Conservation (phyloP, 2,113 vertebrate species). For the Clarias batrachus region DNA sequence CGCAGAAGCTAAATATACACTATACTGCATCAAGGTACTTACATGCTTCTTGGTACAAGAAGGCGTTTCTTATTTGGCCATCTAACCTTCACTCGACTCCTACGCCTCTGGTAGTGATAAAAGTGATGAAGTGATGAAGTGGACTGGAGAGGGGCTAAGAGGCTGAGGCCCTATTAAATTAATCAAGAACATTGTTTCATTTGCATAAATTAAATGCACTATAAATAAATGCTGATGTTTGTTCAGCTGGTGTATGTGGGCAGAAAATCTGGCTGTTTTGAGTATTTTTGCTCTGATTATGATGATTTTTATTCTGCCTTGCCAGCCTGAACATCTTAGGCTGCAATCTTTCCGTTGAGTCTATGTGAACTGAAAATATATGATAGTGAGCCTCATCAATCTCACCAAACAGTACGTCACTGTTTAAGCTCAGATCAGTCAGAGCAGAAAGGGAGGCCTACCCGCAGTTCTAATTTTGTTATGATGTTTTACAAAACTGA, state of each 20-base stretch:
- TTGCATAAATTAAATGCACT: slow-evolving; percentile 55
- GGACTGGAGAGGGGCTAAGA: slow-evolving; percentile 28
- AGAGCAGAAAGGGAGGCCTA: slow-evolving; percentile 2
- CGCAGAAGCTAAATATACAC: slow-evolving; percentile 40
- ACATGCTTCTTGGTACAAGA: slow-evolving; percentile 27
- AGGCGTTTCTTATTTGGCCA: slow-evolving; percentile 11
- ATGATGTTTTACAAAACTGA: slow-evolving; percentile 5
- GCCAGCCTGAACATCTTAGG: slow-evolving; percentile 11
- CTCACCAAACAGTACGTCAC: not conserved
- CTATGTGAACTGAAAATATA: slow-evolving; percentile 8
- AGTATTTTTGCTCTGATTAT: slow-evolving; percentile 5
- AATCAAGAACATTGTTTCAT: slow-evolving; percentile 49
- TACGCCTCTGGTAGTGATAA: slow-evolving; percentile 20
- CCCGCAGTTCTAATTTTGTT: not conserved
- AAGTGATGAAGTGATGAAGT: slow-evolving; percentile 31
- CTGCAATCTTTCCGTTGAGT: not conserved
- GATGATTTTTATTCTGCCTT: slow-evolving; percentile 12
- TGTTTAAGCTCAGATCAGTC: not conserved
- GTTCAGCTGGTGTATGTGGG: slow-evolving; percentile 46
- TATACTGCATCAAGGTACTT: slow-evolving; percentile 29
- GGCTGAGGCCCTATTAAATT: slow-evolving; percentile 48
- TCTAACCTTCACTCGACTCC: slow-evolving; percentile 49
- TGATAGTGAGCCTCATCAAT: slow-evolving; percentile 6
- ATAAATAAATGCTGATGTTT: slow-evolving; percentile 57
- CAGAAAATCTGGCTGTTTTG: slow-evolving; percentile 29